Base-by-base conservation (phyloP, 2,113 vertebrate genomes). In the Coryphaenoides rupestris region DNA sequence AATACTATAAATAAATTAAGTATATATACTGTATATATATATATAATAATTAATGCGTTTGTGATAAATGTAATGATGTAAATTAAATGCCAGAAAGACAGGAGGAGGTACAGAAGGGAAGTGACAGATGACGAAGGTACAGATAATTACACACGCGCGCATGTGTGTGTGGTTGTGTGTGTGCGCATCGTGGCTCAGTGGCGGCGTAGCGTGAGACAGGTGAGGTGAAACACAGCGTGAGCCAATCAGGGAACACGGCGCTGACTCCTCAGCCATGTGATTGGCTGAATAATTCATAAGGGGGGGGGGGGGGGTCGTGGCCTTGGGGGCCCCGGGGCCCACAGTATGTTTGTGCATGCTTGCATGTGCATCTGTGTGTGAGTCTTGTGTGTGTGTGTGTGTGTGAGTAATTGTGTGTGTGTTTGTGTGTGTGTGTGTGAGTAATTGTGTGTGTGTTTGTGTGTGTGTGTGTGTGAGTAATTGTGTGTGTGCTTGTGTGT, bases 201-300 rank as follows among this genome's bases (percentile, higher is more conserved):
- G 72, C 81, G 64, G 62, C 74, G 73, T 72, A 70, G 75, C 70
- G 72, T 84, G 83, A 86, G 73, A 60, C 63, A 50, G 55, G 75
- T 65, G 21, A 71, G 69, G 75, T 60, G 73, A 81, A 33, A 73
- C 82, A 66, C 82, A 83, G 83, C 75, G 60, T 71, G 85, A 76
- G 75, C 69, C 76, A 86, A 86, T 84, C 86, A 79, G 59, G 17
- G 73, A 77, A 84, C 68, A 60, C 23, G 7, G 74, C 67, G 77
- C 77, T 70, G 60, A 59, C 74, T 81, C 81, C 69, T 84, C 78
- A 85, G 78, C 78, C 74, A 70, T 76, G 79, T 84, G 82, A 90
- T 87, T 87, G 84, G 81, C 61, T 87, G 76, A 89, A 87, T 88
- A 71, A 86, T 89, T 90, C 78, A 89, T 86, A 58, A 7, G 47